Percentiles rank a stretch among this genome's conserved stretches.
Evolutionary conservation across 2,113 vertebrate species (phyloP).

Genomic region (Indicator maculatus): DNA sequence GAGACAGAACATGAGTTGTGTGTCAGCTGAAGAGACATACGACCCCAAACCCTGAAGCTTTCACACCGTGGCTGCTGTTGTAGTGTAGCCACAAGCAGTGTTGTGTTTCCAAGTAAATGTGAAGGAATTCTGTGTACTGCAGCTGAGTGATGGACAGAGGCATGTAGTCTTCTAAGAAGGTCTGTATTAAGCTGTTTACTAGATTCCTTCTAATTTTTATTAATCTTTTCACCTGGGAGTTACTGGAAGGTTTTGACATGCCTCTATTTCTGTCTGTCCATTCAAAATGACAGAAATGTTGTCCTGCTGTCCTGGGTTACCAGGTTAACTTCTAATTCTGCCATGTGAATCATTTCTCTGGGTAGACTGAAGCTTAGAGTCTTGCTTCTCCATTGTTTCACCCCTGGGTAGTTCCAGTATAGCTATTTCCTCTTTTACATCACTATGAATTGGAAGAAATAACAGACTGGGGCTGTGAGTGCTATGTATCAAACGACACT

Average conservation of each 20-base stretch:
- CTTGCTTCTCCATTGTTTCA: not conserved
- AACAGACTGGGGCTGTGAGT: not conserved
- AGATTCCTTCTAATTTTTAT: not conserved
- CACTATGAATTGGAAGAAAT: not conserved
- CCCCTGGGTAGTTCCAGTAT: not conserved
- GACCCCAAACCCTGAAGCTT: rapidly evolving
- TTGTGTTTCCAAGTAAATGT: not conserved
- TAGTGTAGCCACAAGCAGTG: not conserved
- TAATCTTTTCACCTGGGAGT: not conserved
- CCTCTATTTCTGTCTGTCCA: not conserved
- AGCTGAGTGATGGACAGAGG: not conserved
- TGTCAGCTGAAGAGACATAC: not conserved
- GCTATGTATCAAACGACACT: not conserved
- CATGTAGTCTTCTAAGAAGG: not conserved
- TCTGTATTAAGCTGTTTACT: not conserved
- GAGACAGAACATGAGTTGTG: not conserved
- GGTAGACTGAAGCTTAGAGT: not conserved
- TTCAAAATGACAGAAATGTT: not conserved
- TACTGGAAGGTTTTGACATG: not conserved
- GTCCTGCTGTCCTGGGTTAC: not conserved
- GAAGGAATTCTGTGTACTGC: not conserved
- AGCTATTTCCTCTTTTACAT: not conserved
- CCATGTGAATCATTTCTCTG: not conserved
- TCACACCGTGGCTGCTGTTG: not conserved
- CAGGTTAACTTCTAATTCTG: not conserved